Percentiles rank a stretch among this genome's conserved stretches.
Evolutionary conservation across 1,140 invertebrate species (phyloP).

Genomic region (Heliconius melpomene): DNA sequence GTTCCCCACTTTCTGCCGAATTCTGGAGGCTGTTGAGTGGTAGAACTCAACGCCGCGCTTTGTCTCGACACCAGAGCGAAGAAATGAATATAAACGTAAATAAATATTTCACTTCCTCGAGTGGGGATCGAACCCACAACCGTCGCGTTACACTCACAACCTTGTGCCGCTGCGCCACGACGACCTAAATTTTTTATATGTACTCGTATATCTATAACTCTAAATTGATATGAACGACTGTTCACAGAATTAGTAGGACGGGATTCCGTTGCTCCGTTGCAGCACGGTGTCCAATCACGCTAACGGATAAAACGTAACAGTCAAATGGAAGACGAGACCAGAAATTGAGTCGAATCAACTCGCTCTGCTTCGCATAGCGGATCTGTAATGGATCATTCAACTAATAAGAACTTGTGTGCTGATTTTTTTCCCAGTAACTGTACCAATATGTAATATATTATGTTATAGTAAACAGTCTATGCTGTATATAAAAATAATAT

Average conservation of each 20-base stretch:
- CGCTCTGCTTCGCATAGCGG: slow-evolving; percentile 52
- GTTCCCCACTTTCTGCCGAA: too few relatives aligned
- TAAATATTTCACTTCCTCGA: too few relatives aligned
- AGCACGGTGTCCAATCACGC: slow-evolving; percentile 38
- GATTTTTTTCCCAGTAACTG: slow-evolving; percentile 43
- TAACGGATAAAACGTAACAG: slow-evolving; percentile 42
- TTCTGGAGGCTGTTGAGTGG: too few relatives aligned
- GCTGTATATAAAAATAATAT: background rate
- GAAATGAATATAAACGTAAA: too few relatives aligned
- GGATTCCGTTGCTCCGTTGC: slow-evolving; percentile 39
- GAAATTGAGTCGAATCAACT: slow-evolving; percentile 52
- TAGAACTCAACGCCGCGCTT: too few relatives aligned
- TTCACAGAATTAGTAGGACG: slow-evolving; percentile 6
- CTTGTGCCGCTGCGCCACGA: too few relatives aligned
- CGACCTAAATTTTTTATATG: too few relatives aligned
- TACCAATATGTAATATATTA: slow-evolving; percentile 31
- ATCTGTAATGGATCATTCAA: slow-evolving; percentile 50
- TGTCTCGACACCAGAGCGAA: too few relatives aligned
- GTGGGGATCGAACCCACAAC: too few relatives aligned
- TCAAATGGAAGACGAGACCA: slow-evolving; percentile 43
- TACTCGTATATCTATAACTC: background rate
- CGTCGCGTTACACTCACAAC: too few relatives aligned
- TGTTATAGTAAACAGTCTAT: background rate
- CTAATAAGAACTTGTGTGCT: slow-evolving; percentile 41
- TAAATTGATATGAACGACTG: slow-evolving; percentile 21